These are phyloP conservation scores for Brachyrhaphis roseni DNA, from an alignment of 2,797 vertebrate genomes.

Conservation along the genomic window DNA sequence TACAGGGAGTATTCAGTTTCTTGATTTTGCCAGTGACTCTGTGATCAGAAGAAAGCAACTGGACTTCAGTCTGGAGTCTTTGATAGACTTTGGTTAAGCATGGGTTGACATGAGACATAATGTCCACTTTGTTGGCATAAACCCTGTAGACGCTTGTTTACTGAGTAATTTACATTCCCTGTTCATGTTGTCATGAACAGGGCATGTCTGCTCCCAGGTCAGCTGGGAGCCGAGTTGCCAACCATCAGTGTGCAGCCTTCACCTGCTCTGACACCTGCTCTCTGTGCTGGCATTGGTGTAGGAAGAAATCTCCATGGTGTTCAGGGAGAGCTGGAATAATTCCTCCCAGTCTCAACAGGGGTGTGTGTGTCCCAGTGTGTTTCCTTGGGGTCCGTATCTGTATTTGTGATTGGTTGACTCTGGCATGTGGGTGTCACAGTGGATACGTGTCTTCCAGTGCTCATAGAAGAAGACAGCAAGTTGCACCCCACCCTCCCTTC, in stretches of 20 bases:
- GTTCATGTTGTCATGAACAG: slow-evolving; percentile 18
- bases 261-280: slow-evolving; percentile 65
- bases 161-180: slow-evolving; percentile 19
- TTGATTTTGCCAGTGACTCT: background rate
- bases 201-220: slow-evolving; percentile 13
- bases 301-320: slow-evolving; percentile 34
- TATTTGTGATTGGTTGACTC: slow-evolving; percentile 42
- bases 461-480: slow-evolving; percentile 64
- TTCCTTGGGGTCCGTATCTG: slow-evolving; percentile 24
- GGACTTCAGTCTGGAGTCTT: slow-evolving; percentile 20
- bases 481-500: slow-evolving; percentile 33
- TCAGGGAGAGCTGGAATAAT: slow-evolving; percentile 35
- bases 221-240: slow-evolving; percentile 38
- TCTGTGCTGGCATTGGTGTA: slow-evolving; percentile 43
- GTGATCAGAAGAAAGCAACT: background rate
- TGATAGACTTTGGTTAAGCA: slow-evolving; percentile 38
- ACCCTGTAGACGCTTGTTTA: slow-evolving; percentile 36
- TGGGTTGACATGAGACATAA: slow-evolving; percentile 58
- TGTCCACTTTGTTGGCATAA: slow-evolving; percentile 52
- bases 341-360: slow-evolving; percentile 27
- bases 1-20: background rate
- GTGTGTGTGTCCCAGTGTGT: slow-evolving; percentile 13
- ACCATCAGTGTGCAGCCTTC: slow-evolving; percentile 29
- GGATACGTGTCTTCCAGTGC: slow-evolving; percentile 41
- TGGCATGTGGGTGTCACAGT: slow-evolving; percentile 47